phyloP scores from a whole-genome alignment of 2,797 vertebrate genomes.

The Halcyon leucocephala region DNA sequence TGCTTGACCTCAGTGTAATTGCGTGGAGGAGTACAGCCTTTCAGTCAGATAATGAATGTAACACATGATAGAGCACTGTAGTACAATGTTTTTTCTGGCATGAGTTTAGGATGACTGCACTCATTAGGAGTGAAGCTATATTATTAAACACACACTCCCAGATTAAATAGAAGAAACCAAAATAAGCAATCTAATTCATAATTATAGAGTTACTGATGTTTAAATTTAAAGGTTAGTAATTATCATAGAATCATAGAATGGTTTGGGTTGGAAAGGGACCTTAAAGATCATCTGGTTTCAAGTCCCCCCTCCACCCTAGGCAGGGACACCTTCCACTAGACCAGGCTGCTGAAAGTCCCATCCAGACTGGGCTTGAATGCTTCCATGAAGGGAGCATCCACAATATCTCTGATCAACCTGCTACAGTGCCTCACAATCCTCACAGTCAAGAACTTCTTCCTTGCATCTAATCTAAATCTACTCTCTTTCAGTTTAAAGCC shows the following conservation, averaged over 20 bases:
- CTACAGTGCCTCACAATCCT: background rate
- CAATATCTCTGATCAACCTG: background rate
- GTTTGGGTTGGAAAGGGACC: background rate
- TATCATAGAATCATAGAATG: background rate
- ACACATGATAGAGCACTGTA: slow-evolving; percentile 6
- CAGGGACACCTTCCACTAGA: background rate
- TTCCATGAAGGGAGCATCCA: background rate
- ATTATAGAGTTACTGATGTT: background rate
- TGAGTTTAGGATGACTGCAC: background rate
- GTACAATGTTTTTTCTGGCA: slow-evolving; percentile 59
- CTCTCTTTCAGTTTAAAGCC: background rate
- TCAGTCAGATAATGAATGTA: slow-evolving; percentile 43
- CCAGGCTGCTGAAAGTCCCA: too few relatives aligned
- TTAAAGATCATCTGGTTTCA: background rate
- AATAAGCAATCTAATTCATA: slow-evolving; percentile 8
- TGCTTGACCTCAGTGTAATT: slow-evolving; percentile 16
- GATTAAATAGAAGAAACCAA: slow-evolving; percentile 23
- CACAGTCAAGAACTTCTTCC: background rate
- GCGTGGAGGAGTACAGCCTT: slow-evolving; percentile 19
- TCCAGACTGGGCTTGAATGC: background rate
- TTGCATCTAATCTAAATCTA: background rate
- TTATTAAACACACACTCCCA: slow-evolving; percentile 28
- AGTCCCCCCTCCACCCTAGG: background rate
- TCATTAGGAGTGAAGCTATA: slow-evolving; percentile 8
- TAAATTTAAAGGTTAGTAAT: background rate